Base-by-base conservation (phyloP, 2,888 invertebrate genomes). In the Pterobdella sp. region DNA sequence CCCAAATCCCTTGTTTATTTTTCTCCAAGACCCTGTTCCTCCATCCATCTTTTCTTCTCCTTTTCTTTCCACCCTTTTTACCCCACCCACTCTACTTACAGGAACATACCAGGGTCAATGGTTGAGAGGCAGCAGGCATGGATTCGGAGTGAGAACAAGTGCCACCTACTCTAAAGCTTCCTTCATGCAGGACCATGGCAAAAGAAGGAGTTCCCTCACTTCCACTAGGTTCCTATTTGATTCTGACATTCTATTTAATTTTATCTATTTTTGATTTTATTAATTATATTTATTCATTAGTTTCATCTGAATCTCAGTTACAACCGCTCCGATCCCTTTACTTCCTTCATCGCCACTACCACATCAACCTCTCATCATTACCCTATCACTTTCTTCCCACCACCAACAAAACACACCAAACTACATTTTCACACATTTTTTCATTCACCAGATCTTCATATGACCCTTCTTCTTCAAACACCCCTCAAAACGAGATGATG, bases 121-220 rank as follows among this genome's bases (percentile, higher is more conserved):
- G 98, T 88, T 94, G 85, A 90, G 94, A 74, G 98, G 98, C 64
- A 91, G 95, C 89, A 89, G 98, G 73, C 97, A 98, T 84, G 98
- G 98, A 22, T 97, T 96, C 85, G 98, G 98, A 72, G 94, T 97
- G 74, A 88, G 98, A 73, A 92, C 92, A 79, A 94, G 94, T 80
- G 96, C 97, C 56, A 93, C 94, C 69, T 98, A 96, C 85, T 95
- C 94, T 75, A 88, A 94, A 84, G 95, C 95, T 77, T 94, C 95
- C 76, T 93, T 94, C 86, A 93, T 93, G 87, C 90, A 93, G 76
- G 49, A 36, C 22, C 80, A 82, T 73, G 82, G 82, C 74, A 81
- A 81, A 68, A 76, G 83, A 42, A 81, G 85, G 60, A 84, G 84
- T 74, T 83, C 83, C 37, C 77, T 83, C 66, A 83, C 82, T 70